Evolutionary conservation across 1,140 invertebrate genomes (phyloP), one percentile per base, ranked within the genome.

Genomic region (Musca domestica): DNA sequence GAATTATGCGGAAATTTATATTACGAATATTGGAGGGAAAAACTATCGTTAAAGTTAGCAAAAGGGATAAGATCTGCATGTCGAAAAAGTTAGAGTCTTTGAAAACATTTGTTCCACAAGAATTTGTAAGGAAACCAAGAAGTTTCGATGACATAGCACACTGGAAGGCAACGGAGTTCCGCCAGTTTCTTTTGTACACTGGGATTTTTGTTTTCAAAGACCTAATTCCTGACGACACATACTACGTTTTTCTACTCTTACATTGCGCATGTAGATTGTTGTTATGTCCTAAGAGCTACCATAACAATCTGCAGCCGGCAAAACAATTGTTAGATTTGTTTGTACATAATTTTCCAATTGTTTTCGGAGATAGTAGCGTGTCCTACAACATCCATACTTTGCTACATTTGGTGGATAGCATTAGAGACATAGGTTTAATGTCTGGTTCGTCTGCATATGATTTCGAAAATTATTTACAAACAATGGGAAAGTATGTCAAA

Each of bases 1-100:
- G 70, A 46, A 67, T 71, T 23, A 72, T 67, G 71, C 49, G 67
- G 1, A 70, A 69, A 67, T 70, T 72, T 58, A 54, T 70, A 63
- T 27, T 52, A 22, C 47, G 56, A 63, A 25, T 69, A 14, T 41
- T 46, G 34, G 66, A 9, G 14, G 66, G 66, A 12, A 71, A n/a
- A 71, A 27, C 34, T 54, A 47, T 17, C 15, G 49, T 47, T 22
- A 20, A 58, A 46, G 47, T 20, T 61, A 48, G 46, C 48, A 61
- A 58, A 20, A 58, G 41, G 27, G 27, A 30, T 30, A 30, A 30
- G 27, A 30, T 30, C 27, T 30, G 27, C 20, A 71, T 56, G 14
- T 69, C 30, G 27, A 56, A 63, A 71, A 69, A 67, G 27, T 3
- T 30, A 30, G n/a, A n/a, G 27, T 30, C 49, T 69, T 63, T 63